Base-by-base conservation (phyloP, 2,797 vertebrate genomes). In the Notoglanidium macrostoma region DNA sequence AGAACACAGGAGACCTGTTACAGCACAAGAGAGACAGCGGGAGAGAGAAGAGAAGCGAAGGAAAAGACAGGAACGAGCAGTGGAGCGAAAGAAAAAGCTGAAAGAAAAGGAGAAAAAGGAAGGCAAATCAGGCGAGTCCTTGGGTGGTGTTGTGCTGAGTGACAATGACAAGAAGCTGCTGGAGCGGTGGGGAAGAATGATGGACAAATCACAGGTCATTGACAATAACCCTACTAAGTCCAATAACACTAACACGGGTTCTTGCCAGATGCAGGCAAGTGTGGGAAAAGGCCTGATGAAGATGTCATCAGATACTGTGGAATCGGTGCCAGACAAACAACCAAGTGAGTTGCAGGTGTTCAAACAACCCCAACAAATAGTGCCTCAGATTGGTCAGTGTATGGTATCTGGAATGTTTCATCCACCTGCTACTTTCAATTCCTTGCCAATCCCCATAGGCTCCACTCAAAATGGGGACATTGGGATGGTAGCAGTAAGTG, bases 171-270 rank as follows among this genome's bases (percentile, higher is more conserved):
- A 97, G 84, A 98, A 96, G 92, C 95, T 98, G 61, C 89, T 99
- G 85, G 97, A 98, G 79, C 96, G 98, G 1, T 99, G 98, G 98
- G 97, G 95, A 63, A 96, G 96, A 85, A 98, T 99, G 97, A 96
- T 96, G 89, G 96, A 97, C 68, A 95, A 93, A 92, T 87, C 89
- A 17, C 94, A 92, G 26, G 89, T 90, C 1, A 78, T 63, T 2
- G 92, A 90, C 61, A 92, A 67, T 0, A 92, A 93, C 0, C 87
- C 87, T 26, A 80, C 85, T 29, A 94, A 93, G 81, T 89, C 68
- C 12, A 92, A 89, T 32, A 94, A 95, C 44, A 92, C 88, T 57
- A 93, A 90, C n/a, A 51, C 87, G 29, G 93, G 88, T 86, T 74
- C 70, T 32, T 84, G 74, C 1, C 91, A 87, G 79, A 54, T 88